phyloP scores from a whole-genome alignment of 2,888 invertebrate species.

The Galerucella calmariensis region DNA sequence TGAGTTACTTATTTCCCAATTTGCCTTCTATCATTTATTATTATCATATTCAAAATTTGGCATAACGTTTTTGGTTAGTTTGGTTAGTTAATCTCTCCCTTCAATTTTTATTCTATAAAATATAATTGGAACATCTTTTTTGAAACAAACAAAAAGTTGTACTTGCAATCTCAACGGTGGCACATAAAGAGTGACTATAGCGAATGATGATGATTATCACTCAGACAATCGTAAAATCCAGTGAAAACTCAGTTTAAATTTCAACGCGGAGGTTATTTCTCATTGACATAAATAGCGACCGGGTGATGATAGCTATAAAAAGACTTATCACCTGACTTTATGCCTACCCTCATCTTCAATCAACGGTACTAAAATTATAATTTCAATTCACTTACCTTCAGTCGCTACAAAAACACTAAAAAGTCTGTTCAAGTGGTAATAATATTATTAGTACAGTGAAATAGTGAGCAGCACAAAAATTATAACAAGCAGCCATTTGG shows the following conservation, averaged over 20 bases:
- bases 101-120: too few species aligned
- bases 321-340: conserved; percentile 42
- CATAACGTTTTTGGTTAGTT: too few species aligned
- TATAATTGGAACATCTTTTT: too few species aligned
- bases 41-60: too few species aligned
- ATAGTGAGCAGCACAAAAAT: neutral
- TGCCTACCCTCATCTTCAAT: conserved; percentile 36
- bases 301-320: conserved; percentile 31
- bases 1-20: too few species aligned
- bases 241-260: conserved; percentile 18
- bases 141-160: conserved; percentile 11
- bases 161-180: neutral
- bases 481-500: neutral
- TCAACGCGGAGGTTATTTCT: conserved; percentile 14
- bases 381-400: conserved; percentile 39
- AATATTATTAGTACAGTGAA: conserved; percentile 34
- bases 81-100: too few species aligned
- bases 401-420: conserved; percentile 30
- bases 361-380: conserved; percentile 41
- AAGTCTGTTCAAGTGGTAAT: conserved; percentile 23
- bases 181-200: conserved; percentile 12
- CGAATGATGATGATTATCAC: conserved; percentile 28
- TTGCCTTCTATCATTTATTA: too few species aligned
- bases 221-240: conserved; percentile 24
- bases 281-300: conserved; percentile 23